phyloP scores from a whole-genome alignment of 1,140 invertebrate genomes.

The Drosophila punjabiensis region DNA sequence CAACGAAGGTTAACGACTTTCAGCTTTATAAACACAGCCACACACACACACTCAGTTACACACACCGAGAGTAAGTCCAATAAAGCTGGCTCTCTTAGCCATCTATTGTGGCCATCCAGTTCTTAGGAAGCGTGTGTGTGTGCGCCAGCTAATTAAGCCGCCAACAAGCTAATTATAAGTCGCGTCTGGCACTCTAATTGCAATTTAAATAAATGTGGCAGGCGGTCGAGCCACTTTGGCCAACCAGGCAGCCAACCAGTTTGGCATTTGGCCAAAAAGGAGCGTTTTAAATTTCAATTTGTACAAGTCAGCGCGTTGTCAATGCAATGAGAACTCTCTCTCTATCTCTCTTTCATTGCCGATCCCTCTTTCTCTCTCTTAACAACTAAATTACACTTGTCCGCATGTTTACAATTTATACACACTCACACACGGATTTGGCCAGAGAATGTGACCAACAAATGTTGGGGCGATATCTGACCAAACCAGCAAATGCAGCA shows the following conservation, averaged over 20 bases:
- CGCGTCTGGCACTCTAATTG: constrained; percentile 65
- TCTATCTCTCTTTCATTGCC: constrained; percentile 8
- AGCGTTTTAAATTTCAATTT: constrained; percentile 83
- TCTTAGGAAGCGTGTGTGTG: constrained; percentile 7
- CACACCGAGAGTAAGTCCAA: constrained; percentile 27
- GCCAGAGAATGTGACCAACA: constrained; percentile 50
- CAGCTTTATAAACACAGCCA: constrained; percentile 77
- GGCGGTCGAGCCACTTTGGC: constrained; percentile 56
- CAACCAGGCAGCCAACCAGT: constrained; percentile 55
- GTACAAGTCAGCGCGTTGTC: constrained; percentile 77
- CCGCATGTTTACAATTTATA: constrained; percentile 77
- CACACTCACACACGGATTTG: constrained; percentile 26
- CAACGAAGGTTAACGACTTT: constrained; percentile 84
- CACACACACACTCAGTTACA: constrained; percentile 5
- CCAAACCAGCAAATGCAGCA: constrained; percentile 47
- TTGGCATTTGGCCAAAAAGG: constrained; percentile 65
- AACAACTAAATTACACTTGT: constrained; percentile 85
- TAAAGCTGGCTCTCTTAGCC: constrained; percentile 37
- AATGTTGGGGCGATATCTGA: constrained; percentile 59
- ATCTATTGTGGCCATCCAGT: constrained; percentile 45
- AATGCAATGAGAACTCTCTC: constrained; percentile 60
- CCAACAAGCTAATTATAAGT: constrained; percentile 77
- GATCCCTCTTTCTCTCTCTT: constrained; percentile 34
- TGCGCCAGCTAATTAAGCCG: constrained; percentile 69
- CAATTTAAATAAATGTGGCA: constrained; percentile 82